Evolutionary conservation across 2,113 vertebrate genomes (phyloP).

Genomic region (Microtus oregoni): DNA sequence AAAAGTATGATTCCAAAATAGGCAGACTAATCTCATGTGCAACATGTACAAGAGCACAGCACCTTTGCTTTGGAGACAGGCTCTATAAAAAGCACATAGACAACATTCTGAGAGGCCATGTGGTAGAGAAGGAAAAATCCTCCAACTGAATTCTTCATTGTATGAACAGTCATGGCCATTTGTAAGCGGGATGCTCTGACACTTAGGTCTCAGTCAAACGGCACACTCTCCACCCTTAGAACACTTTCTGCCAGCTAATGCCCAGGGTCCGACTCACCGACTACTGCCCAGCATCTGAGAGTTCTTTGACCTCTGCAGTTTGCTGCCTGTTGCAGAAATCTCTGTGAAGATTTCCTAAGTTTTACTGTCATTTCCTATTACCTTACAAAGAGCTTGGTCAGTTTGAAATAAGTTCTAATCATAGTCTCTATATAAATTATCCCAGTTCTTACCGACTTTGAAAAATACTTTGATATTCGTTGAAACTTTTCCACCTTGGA

Average conservation of each 20-base stretch:
- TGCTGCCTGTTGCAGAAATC: neutral
- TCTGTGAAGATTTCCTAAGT: neutral
- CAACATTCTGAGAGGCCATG: neutral
- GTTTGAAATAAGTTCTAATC: neutral
- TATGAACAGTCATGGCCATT: neutral
- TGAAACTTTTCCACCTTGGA: constrained; percentile 76
- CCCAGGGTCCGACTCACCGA: neutral
- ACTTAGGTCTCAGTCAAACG: neutral
- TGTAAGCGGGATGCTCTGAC: neutral
- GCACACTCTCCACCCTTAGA: neutral
- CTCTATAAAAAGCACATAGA: neutral
- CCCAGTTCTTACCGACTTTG: constrained; percentile 85
- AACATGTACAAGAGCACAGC: neutral
- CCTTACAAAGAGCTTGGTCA: neutral
- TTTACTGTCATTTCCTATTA: neutral
- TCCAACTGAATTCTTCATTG: neutral
- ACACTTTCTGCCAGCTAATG: neutral
- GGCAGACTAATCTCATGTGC: neutral
- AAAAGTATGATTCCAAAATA: neutral
- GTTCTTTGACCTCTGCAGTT: neutral
- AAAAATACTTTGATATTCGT: constrained; percentile 60
- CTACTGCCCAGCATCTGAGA: too few relatives aligned
- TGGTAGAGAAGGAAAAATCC: neutral
- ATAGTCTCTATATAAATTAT: neutral
- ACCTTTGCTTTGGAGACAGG: neutral